phyloP scores from a whole-genome alignment of 2,113 vertebrate species.

The Apteryx owenii region DNA sequence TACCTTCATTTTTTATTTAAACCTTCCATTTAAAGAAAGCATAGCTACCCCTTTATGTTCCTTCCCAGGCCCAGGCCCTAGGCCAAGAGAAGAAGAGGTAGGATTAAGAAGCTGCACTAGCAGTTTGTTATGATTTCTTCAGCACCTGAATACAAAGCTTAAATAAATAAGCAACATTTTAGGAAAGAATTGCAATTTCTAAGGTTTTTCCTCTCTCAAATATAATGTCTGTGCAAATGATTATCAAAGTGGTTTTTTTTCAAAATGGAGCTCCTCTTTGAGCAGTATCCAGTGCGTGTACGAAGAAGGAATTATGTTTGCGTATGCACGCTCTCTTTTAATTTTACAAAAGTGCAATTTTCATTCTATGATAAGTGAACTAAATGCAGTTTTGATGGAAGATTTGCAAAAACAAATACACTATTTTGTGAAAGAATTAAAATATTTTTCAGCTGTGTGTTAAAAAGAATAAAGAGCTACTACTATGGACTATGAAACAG shows the following conservation, averaged over 20 bases:
- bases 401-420: not conserved
- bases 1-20: constrained; percentile 74
- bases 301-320: not conserved
- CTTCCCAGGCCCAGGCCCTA: not conserved
- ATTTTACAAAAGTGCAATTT: not conserved
- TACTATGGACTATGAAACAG: not conserved
- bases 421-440: not conserved
- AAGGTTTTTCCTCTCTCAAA: not conserved
- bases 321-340: not conserved
- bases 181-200: not conserved
- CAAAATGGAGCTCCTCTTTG: constrained; percentile 13
- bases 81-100: not conserved
- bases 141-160: not conserved
- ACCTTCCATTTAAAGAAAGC: constrained; percentile 27
- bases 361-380: not conserved
- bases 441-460: constrained; percentile 17
- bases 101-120: not conserved
- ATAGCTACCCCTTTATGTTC: constrained; percentile 9
- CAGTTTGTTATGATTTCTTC: not conserved
- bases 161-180: not conserved
- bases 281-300: not conserved
- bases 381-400: not conserved
- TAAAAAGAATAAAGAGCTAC: constrained; percentile 48
- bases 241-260: not conserved
- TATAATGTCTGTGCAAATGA: not conserved